phyloP scores from a whole-genome alignment of 2,888 invertebrate species.

The Leuctra nigra region DNA sequence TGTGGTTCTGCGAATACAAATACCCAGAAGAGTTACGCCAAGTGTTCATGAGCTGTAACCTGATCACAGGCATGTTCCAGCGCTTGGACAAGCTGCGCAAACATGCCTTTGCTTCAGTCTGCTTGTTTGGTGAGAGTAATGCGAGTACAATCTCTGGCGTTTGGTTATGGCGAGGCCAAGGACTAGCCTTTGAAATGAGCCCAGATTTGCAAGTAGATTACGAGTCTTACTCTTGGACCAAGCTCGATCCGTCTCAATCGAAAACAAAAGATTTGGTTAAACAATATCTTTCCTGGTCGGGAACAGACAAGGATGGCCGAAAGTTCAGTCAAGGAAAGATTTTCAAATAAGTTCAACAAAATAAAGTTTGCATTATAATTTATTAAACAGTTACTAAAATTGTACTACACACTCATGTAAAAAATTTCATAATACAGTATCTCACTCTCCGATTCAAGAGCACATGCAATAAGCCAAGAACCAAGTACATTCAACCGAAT shows the following conservation, averaged over 20 bases:
- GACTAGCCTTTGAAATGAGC: slow-evolving; percentile 48
- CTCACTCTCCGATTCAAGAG: too few relatives aligned
- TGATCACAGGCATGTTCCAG: slow-evolving; percentile 52
- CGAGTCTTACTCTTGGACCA: slow-evolving; percentile 52
- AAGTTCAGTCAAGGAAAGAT: slow-evolving; percentile 51
- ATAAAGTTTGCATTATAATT: too few relatives aligned
- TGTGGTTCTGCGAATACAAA: slow-evolving; percentile 54
- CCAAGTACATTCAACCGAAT: too few relatives aligned
- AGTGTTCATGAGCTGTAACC: slow-evolving; percentile 53
- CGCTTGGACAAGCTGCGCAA: slow-evolving; percentile 54
- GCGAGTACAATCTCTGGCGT: slow-evolving; percentile 50
- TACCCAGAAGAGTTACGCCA: slow-evolving; percentile 47
- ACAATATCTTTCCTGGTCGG: slow-evolving; percentile 46
- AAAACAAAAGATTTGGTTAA: slow-evolving; percentile 45
- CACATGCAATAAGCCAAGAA: too few relatives aligned
- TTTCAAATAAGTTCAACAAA: slow-evolving; percentile 8
- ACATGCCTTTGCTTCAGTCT: slow-evolving; percentile 50
- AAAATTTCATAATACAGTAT: too few relatives aligned
- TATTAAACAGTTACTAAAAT: too few relatives aligned
- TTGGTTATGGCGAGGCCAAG: slow-evolving; percentile 55
- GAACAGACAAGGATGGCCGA: slow-evolving; percentile 47
- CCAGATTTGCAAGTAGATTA: slow-evolving; percentile 51
- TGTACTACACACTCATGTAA: too few relatives aligned
- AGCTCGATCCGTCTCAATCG: slow-evolving; percentile 45
- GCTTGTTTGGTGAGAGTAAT: slow-evolving; percentile 50